Conservation (phyloP, 2,113 vertebrate species). For the Eretmochelys imbricata region DNA sequence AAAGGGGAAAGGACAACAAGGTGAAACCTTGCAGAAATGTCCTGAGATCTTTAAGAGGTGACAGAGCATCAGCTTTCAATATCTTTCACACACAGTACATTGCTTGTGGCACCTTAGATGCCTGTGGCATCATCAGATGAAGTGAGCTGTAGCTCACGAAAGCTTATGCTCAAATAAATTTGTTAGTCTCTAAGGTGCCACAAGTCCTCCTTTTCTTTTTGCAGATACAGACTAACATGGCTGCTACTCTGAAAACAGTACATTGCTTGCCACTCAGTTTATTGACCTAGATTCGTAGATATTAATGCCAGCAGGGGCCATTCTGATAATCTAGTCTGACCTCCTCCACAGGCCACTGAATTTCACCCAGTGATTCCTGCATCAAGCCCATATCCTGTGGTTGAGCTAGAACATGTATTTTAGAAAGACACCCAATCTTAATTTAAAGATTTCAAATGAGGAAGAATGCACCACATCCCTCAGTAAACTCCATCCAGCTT, state of each 20-base stretch:
- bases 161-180: too few relatives aligned
- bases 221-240: too few relatives aligned
- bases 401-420: background rate
- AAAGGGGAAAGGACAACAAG: background rate
- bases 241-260: too few relatives aligned
- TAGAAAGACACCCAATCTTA: background rate
- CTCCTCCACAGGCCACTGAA: background rate
- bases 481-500: background rate
- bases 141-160: too few relatives aligned
- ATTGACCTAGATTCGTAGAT: background rate
- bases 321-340: background rate
- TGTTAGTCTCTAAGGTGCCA: too few relatives aligned
- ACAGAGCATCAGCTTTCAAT: background rate
- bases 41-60: background rate
- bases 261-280: background rate
- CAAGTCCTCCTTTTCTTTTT: too few relatives aligned
- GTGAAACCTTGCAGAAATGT: background rate
- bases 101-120: too few relatives aligned
- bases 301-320: background rate
- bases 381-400: background rate
- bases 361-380: background rate
- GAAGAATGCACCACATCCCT: background rate
- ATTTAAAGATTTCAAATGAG: background rate
- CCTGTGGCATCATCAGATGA: too few relatives aligned
- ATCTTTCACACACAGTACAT: background rate